These are phyloP conservation scores for Meloidogyne hapla DNA, from an alignment of 1,140 invertebrate species.

Conservation along the genomic window DNA sequence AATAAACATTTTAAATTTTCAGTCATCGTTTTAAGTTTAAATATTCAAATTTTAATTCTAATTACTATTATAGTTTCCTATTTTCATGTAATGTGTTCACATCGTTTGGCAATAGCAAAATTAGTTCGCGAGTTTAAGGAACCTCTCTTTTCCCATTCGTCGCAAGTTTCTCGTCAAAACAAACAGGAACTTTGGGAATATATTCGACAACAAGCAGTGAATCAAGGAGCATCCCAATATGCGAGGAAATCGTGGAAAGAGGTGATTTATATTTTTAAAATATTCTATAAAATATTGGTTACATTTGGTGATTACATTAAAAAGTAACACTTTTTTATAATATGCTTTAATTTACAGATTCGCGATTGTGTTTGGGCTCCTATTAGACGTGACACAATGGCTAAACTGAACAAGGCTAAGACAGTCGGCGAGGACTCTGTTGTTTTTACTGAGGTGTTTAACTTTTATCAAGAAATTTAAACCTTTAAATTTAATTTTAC, in stretches of 20 bases:
- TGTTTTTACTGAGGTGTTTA: constrained; percentile 23
- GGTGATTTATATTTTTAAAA: constrained; percentile 1
- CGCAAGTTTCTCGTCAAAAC: constrained; percentile 19
- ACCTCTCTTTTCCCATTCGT: constrained; percentile 22
- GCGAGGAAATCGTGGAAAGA: constrained; percentile 25
- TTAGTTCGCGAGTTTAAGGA: constrained; percentile 25
- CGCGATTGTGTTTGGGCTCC: constrained; percentile 26
- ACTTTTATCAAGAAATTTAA: neutral
- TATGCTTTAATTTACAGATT: constrained; percentile 6
- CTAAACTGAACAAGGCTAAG: constrained; percentile 23
- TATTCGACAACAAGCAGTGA: constrained; percentile 23
- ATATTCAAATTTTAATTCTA: too few species aligned
- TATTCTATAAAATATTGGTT: too few species aligned
- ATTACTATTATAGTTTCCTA: neutral
- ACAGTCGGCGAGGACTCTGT: constrained; percentile 24
- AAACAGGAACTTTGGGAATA: constrained; percentile 27
- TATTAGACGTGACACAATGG: constrained; percentile 25
- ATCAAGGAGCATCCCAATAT: constrained; percentile 21
- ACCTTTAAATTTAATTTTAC: neutral
- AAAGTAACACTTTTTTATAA: too few species aligned
- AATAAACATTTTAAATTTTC: too few species aligned
- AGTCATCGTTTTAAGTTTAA: too few species aligned
- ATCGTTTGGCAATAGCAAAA: constrained; percentile 26
- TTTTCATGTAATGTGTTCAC: constrained; percentile 23
- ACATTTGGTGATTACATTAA: too few species aligned